A percentile compares a stretch with the other conserved stretches of the same genome.
These are phyloP conservation scores for Balaeniceps rex DNA, from an alignment of 2,113 vertebrate species.

Conservation along the genomic window DNA sequence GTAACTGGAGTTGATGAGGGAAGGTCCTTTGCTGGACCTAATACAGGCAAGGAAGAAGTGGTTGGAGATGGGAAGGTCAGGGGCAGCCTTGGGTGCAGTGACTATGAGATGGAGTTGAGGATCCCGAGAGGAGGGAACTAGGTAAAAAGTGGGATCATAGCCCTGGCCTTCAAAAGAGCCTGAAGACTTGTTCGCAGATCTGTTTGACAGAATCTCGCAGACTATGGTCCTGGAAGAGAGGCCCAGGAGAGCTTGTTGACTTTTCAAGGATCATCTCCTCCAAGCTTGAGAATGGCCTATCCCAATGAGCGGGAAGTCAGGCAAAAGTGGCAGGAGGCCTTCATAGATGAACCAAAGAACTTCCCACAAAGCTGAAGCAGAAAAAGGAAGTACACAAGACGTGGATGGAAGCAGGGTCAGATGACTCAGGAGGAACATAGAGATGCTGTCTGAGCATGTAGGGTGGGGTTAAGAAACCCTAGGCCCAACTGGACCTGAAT, in stretches of 20 bases:
- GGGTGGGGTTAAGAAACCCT: background rate
- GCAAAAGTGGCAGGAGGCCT: background rate
- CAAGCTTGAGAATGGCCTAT: background rate
- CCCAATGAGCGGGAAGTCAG: background rate
- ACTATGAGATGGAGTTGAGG: background rate
- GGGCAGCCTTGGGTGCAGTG: background rate
- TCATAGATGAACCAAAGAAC: background rate
- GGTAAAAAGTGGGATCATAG: background rate
- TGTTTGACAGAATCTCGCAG: background rate
- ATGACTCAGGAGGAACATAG: background rate
- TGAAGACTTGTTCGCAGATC: background rate
- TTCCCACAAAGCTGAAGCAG: background rate
- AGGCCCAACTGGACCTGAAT: background rate
- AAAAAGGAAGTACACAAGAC: background rate
- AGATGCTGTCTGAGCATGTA: background rate
- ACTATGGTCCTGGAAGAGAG: background rate
- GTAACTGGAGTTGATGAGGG: background rate
- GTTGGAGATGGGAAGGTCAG: background rate
- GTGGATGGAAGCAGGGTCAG: background rate
- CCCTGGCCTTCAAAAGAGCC: background rate
- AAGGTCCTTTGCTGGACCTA: background rate
- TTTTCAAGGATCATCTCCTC: background rate
- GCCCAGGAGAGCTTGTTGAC: background rate
- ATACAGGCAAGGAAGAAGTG: background rate
- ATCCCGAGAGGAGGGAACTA: background rate